A percentile compares a stretch with the other conserved stretches of the same genome.
These are phyloP conservation scores for Platichthys flesus DNA, from an alignment of 2,113 vertebrate species.

Conservation along the genomic window DNA sequence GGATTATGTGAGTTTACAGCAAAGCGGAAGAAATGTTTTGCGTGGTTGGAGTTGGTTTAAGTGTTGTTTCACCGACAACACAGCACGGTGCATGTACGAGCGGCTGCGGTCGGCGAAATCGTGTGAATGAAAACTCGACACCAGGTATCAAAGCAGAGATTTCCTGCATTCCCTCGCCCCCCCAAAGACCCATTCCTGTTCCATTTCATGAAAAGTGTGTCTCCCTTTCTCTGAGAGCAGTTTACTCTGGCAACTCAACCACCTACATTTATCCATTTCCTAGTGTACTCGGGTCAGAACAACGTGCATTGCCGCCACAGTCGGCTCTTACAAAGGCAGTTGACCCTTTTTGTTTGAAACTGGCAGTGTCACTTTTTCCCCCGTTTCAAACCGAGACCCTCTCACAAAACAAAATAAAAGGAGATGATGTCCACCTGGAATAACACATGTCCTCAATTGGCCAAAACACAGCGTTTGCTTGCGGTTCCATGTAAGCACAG, in stretches of 20 bases:
- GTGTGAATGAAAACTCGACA: conserved; percentile 43
- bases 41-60: conserved; percentile 45
- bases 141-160: conserved; percentile 59
- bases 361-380: conserved; percentile 52
- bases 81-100: not conserved
- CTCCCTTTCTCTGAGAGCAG: conserved; percentile 41
- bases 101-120: conserved; percentile 13
- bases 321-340: conserved; percentile 47
- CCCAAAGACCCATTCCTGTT: conserved; percentile 36
- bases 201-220: conserved; percentile 42
- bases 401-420: conserved; percentile 61
- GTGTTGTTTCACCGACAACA: conserved; percentile 26
- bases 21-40: conserved; percentile 35
- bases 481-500: conserved; percentile 60
- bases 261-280: conserved; percentile 47
- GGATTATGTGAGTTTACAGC: conserved; percentile 54
- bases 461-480: conserved; percentile 62
- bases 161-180: conserved; percentile 50
- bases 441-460: conserved; percentile 68
- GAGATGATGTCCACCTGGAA: conserved; percentile 74
- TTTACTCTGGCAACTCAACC: conserved; percentile 63
- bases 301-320: conserved; percentile 55
- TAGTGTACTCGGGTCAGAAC: conserved; percentile 52
- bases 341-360: conserved; percentile 65
- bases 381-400: conserved; percentile 24